A percentile compares a stretch with the other conserved stretches of the same genome.
Conservation (phyloP, 2,888 invertebrate species). For the Dolichopus griseipennis region DNA sequence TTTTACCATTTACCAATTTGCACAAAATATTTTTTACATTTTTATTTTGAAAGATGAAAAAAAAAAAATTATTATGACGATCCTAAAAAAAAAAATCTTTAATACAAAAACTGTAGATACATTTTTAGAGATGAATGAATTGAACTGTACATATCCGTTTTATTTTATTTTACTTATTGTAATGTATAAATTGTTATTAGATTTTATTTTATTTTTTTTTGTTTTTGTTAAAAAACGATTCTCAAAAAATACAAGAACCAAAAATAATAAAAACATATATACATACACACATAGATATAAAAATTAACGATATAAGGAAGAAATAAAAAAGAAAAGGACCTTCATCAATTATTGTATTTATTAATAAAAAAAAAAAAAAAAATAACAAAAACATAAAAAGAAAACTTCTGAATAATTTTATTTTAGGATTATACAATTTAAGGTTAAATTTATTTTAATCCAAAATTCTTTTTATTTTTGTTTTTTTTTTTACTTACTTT, state of each 20-base stretch:
- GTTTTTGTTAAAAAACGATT: not conserved
- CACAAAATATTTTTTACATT: not conserved
- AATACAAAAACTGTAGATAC: no score
- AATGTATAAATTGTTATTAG: not conserved
- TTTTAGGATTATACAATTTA: conserved; percentile 3
- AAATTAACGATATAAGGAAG: not conserved
- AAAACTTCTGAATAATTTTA: not conserved
- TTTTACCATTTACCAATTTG: conserved; percentile 1
- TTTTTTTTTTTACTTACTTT: not conserved
- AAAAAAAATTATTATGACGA: not conserved
- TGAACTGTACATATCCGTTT: not conserved
- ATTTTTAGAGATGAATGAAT: not conserved
- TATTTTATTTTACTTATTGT: no score
- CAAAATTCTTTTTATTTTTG: not conserved
- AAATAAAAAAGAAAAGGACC: not conserved
- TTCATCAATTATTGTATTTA: not conserved
- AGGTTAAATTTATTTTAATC: not conserved
- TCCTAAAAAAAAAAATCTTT: not conserved
- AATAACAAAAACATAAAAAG: not conserved
- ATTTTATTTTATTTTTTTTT: not conserved
- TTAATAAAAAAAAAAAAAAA: not conserved
- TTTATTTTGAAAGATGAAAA: not conserved
- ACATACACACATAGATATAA: no score
- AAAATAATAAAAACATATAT: not conserved
- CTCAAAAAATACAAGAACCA: not conserved